Base-by-base conservation (phyloP, 2,888 invertebrate species). In the Megaustenia siamemsis region DNA sequence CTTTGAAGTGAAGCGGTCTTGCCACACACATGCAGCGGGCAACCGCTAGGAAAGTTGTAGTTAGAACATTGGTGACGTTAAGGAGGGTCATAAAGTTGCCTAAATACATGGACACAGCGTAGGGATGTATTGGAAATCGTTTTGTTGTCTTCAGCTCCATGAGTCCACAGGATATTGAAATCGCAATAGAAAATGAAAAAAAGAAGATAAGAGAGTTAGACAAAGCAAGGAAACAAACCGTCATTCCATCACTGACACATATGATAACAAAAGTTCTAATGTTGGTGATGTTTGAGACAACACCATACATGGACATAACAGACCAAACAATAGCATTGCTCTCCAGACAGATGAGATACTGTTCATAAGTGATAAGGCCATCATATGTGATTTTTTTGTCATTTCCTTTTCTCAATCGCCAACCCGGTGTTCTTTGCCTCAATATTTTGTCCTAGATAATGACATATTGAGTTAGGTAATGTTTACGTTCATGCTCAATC, bases 221-320 rank as follows among this genome's bases (percentile, higher is more conserved):
- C 32, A 82, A 60, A 28, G 38, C 43, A 18, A 82, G 40, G 43
- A 82, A 71, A 8, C 43, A 82, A 8, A 73, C 43, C 0, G 56
- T 82, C 60, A 82, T 43, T 24, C 73, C 60, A n/a, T 82, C 82
- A 38, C 35, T n/a, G 5, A 82, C 21, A 18, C 60, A 60, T 38
- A 76, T 76, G 3, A 24, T 8, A 21, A 71, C 18, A n/a, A 81
- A 81, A 0, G 40, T 60, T 49, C 21, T 53, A 24, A 81, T 81
- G 40, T 53, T 81, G 38, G 71, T 77, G 53, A 73, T 49, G 49
- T 73, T 73, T 5, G 73, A 73, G 15, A 73, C 15, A 24, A 73
- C 35, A 12, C 73, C 73, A 8, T 49, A 18, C 1, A 73, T 32
- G 32, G 73, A 73, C 18, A 73, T 3, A 15, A 73, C 10, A 28